Conservation (phyloP, 1,140 invertebrate genomes). For the Drosophila hydei region DNA sequence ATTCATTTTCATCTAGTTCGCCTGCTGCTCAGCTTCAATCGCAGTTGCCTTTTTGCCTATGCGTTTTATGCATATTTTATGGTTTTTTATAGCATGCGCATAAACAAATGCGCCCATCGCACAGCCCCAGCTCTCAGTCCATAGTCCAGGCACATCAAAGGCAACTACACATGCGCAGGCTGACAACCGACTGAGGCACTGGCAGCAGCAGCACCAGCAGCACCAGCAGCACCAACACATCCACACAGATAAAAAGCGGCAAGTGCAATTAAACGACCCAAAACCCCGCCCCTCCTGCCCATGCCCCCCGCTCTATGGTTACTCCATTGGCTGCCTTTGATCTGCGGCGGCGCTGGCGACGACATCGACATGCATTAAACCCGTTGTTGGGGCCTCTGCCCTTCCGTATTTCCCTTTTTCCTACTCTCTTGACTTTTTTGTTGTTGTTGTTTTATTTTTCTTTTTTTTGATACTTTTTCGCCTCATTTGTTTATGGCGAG, state of each 20-base stretch:
- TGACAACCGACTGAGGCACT: neutral
- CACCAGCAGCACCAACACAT: constrained; percentile 22
- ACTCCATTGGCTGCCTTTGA: constrained; percentile 60
- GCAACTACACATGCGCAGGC: constrained; percentile 74
- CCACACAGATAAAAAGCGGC: constrained; percentile 61
- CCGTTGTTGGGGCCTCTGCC: constrained; percentile 61
- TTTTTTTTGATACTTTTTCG: constrained; percentile 47
- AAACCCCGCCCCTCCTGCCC: constrained; percentile 28
- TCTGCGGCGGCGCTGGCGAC: constrained; percentile 66
- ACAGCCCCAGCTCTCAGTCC: neutral
- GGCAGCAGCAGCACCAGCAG: constrained; percentile 21
- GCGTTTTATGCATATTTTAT: constrained; percentile 80
- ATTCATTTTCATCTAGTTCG: constrained; percentile 43
- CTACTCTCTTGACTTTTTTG: constrained; percentile 21
- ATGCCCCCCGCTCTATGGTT: constrained; percentile 15
- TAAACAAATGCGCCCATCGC: constrained; percentile 61
- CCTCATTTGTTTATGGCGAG: constrained; percentile 69
- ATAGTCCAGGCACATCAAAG: constrained; percentile 61
- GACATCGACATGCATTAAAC: constrained; percentile 64
- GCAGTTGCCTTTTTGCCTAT: constrained; percentile 68
- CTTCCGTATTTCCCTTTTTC: constrained; percentile 52
- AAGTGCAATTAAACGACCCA: constrained; percentile 77
- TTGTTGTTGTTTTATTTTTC: constrained; percentile 9
- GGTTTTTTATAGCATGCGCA: constrained; percentile 72
- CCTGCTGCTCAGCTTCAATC: constrained; percentile 56